Evolutionary conservation across 37 sponge, comb jelly and placozoan genomes (phyloP), one percentile per base, ranked within the genome.

Genomic region (Aphrocallistes beatrix): DNA sequence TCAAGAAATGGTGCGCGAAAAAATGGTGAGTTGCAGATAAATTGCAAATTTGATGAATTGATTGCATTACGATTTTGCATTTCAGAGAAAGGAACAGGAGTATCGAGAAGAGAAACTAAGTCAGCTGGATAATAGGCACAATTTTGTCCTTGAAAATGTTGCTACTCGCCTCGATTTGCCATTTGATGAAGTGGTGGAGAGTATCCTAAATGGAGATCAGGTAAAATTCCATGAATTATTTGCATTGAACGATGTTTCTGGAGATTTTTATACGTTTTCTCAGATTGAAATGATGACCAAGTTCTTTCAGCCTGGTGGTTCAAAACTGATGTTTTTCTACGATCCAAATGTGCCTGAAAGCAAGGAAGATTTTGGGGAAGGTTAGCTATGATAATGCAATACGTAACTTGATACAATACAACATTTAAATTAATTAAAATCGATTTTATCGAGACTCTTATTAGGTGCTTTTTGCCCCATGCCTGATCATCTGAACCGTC

Each of bases 151-250:
- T 0, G 51, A 75, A 21, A 36, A 88, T 6, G 90, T 94, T 25
- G 91, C 93, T 21, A 84, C 82, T 39, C 81, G 83, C 25, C 86
- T 94, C 23, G 51, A 87, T 0, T 75, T 94, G 48, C 88, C 86
- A 19, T 25, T 30, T 0, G 0, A 81, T 40, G 87, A 51, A 1
- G 93, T 94, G 9, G 93, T 92, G 39, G 93, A 94, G 23, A 89
- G 86, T 49, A 38, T 94, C 51, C 83, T 92, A 17, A 89, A 94
- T 83, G 95, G 95, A 38, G 84, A 92, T 51, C 95, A 94, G 87
- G 95, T 94, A 69, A 37, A 83, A n/a, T 19, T 19, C 51, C 0
- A 36, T 81, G 38, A 32, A 86, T 81, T 82, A 32, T 39, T 69
- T 37, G 23, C 34, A 38, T 25, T 38, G 38, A 51, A 0, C 32